Conservation (phyloP, 2,797 vertebrate genomes). For the Cuculus canorus region DNA sequence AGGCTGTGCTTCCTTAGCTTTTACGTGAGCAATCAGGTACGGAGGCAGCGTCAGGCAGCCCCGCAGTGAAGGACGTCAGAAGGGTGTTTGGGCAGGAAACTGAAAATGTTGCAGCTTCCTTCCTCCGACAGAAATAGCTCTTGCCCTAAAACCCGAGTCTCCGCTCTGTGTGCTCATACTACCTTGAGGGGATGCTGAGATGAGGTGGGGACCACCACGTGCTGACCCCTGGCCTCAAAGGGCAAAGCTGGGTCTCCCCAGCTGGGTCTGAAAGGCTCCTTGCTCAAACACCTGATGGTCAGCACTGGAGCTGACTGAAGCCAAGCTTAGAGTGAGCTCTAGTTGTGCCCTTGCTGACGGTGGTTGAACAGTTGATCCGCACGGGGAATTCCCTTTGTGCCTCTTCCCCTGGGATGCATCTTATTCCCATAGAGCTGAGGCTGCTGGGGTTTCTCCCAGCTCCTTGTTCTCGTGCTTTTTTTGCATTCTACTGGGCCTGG, state of each 20-base stretch:
- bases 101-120: slow-evolving; percentile 1
- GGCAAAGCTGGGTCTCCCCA: neutral
- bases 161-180: neutral
- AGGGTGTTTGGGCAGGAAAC: slow-evolving; percentile 20
- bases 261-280: neutral
- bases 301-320: neutral
- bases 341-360: fast-evolving
- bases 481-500: no score
- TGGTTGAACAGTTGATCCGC: fast-evolving
- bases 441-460: neutral
- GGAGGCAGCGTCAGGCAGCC: neutral
- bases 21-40: neutral
- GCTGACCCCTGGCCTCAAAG: neutral
- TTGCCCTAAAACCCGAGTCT: neutral
- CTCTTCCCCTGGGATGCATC: neutral
- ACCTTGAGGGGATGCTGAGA: neutral
- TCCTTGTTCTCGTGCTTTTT: neutral
- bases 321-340: neutral
- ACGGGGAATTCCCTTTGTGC: fast-evolving
- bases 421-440: fast-evolving
- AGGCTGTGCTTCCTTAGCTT: fast-evolving
- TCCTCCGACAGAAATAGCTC: slow-evolving; percentile 1
- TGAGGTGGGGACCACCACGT: fast-evolving
- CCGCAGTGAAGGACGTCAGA: neutral
- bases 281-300: neutral